These are phyloP conservation scores for Pandemis cinnamomeana DNA, from an alignment of 2,888 invertebrate species.

Conservation along the genomic window DNA sequence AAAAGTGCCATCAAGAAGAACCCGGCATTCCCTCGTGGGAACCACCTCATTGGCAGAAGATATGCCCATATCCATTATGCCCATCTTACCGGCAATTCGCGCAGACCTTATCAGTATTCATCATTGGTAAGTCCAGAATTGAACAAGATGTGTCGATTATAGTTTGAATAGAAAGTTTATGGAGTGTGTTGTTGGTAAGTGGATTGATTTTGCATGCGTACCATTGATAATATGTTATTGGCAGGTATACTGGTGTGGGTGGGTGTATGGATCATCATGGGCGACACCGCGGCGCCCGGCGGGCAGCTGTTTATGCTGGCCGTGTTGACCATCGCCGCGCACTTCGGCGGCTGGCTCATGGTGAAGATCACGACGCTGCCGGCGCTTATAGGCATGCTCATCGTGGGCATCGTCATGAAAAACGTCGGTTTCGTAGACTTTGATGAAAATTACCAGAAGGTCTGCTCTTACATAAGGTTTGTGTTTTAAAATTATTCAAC, in stretches of 20 bases:
- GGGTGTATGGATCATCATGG: slow-evolving; percentile 90
- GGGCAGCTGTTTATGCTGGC: slow-evolving; percentile 92
- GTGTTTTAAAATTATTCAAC: neutral
- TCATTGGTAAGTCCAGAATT: slow-evolving; percentile 85
- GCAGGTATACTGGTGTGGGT: slow-evolving; percentile 90
- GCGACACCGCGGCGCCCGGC: slow-evolving; percentile 92
- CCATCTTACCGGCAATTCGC: slow-evolving; percentile 93
- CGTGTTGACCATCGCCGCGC: slow-evolving; percentile 89
- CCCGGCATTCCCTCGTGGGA: slow-evolving; percentile 91
- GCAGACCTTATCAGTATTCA: slow-evolving; percentile 88
- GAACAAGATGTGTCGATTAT: slow-evolving; percentile 2
- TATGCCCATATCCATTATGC: slow-evolving; percentile 94
- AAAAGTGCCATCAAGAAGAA: slow-evolving; percentile 91
- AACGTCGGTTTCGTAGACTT: slow-evolving; percentile 90
- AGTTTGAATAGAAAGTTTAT: slow-evolving; percentile 15
- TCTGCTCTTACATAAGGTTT: slow-evolving; percentile 89
- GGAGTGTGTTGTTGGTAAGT: slow-evolving; percentile 11
- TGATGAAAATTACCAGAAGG: slow-evolving; percentile 86
- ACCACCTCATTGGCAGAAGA: slow-evolving; percentile 90
- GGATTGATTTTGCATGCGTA: slow-evolving; percentile 6
- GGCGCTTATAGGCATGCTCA: slow-evolving; percentile 93
- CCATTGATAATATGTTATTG: slow-evolving; percentile 23
- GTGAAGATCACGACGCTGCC: slow-evolving; percentile 91
- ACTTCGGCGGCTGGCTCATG: slow-evolving; percentile 93
- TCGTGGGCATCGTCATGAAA: slow-evolving; percentile 89